phyloP scores from a whole-genome alignment of 2,113 vertebrate species.

The Malurus cyaneus region DNA sequence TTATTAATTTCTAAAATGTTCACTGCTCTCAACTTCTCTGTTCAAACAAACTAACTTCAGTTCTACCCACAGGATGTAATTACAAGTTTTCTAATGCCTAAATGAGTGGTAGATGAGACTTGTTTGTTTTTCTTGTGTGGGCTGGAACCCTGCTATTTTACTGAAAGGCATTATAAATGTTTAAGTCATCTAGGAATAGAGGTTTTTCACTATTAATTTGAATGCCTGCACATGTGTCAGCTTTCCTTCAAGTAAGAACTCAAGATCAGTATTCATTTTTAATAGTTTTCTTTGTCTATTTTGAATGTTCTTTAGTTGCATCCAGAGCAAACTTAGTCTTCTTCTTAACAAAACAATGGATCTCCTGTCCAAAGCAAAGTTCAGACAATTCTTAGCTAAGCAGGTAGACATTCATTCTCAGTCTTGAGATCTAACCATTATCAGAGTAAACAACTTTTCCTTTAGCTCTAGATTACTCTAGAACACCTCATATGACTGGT shows the following conservation, averaged over 20 bases:
- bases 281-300: not conserved
- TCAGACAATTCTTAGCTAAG: not conserved
- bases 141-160: not conserved
- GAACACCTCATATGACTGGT: not conserved
- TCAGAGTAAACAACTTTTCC: not conserved
- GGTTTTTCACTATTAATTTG: not conserved
- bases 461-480: not conserved
- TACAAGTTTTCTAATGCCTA: not conserved
- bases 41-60: not conserved
- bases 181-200: not conserved
- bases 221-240: not conserved
- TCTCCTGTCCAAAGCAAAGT: not conserved
- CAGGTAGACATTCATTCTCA: not conserved
- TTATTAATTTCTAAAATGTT: not conserved
- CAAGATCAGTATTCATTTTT: not conserved
- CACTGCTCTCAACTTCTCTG: not conserved
- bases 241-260: not conserved
- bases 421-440: not conserved
- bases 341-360: not conserved
- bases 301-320: not conserved
- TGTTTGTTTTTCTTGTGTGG: not conserved
- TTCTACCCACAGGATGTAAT: not conserved
- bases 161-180: not conserved
- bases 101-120: not conserved
- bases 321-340: not conserved